A percentile compares a stretch with the other conserved stretches of the same genome.
Conservation (phyloP, 2,113 vertebrate genomes). For the Tapirus terrestris region DNA sequence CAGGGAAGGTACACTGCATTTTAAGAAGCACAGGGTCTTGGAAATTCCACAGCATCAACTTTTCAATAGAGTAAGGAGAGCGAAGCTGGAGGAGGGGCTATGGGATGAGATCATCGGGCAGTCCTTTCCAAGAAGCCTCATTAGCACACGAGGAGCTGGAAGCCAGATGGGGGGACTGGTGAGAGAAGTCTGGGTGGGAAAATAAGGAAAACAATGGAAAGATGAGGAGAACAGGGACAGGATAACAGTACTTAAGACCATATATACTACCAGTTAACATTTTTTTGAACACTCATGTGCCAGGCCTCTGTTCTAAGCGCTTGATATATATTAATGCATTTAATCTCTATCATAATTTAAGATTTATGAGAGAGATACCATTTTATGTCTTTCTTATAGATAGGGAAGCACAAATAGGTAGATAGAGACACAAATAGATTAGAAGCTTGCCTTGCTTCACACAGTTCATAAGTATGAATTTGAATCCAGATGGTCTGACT, state of each 20-base stretch:
- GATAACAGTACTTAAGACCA: not conserved
- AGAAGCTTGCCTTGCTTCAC: not conserved
- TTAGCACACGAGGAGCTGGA: not conserved
- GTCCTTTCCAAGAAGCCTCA: not conserved
- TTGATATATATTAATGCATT: not conserved
- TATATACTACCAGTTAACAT: not conserved
- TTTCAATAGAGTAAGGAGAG: not conserved
- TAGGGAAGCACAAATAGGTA: not conserved
- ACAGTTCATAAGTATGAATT: not conserved
- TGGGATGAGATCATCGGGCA: not conserved
- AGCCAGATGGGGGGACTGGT: not conserved
- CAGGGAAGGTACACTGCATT: not conserved
- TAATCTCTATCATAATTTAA: not conserved
- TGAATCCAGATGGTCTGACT: not conserved
- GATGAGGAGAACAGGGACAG: not conserved
- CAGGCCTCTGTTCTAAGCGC: not conserved
- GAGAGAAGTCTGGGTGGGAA: not conserved
- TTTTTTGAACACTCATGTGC: not conserved
- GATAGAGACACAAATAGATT: not conserved
- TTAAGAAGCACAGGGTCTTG: too few relatives aligned
- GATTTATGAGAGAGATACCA: not conserved
- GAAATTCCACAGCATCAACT: not conserved
- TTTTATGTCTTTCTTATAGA: not conserved
- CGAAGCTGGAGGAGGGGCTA: not conserved
- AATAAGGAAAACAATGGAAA: not conserved